Base-by-base conservation (phyloP, 2,888 invertebrate genomes). In the Fragum fragum region DNA sequence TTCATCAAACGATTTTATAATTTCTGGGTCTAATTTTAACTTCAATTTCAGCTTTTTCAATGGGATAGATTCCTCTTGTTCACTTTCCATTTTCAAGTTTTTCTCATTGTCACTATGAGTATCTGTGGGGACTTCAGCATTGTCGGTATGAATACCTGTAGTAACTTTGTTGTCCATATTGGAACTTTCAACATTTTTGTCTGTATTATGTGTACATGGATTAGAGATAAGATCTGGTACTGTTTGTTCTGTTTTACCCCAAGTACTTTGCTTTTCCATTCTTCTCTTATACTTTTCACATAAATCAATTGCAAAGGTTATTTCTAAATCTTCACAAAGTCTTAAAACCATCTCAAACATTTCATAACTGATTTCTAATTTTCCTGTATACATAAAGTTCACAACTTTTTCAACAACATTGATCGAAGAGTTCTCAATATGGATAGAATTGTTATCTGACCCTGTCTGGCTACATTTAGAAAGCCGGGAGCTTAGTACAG, bases 331-430 rank as follows among this genome's bases (percentile, higher is more conserved):
- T 76, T 79, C 68, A 79, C 81, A 86, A 18, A 81, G 52, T 29
- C 76, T 57, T 36, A 72, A 42, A 21, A 81, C 28, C 36, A 66
- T 61, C n/a, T 75, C 63, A 23, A 77, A 72, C 61, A 55, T 29
- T 39, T 73, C 71, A 18, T 42, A 66, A 14, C 57, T 61, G 57
- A 83, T 42, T n/a, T 61, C 59, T 21, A 86, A 63, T 36, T 70
- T 79, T 18, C 86, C 75, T 16, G 81, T 74, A 59, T 86, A 86
- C 21, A 86, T 57, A 53, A 74, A 86, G 14, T 73, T 42, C 5
- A 86, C 63, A 21, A 81, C 79, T 21, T 36, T 68, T 36, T 81
- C 61, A 9, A 81, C 18, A 29, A 81, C 23, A 1, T 26, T 47
- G n/a, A 83, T 28, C 6, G 77, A 47, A 36, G 55, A 39, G 28